phyloP scores from a whole-genome alignment of 1,140 invertebrate genomes.

The Caligus rogercresseyi region DNA sequence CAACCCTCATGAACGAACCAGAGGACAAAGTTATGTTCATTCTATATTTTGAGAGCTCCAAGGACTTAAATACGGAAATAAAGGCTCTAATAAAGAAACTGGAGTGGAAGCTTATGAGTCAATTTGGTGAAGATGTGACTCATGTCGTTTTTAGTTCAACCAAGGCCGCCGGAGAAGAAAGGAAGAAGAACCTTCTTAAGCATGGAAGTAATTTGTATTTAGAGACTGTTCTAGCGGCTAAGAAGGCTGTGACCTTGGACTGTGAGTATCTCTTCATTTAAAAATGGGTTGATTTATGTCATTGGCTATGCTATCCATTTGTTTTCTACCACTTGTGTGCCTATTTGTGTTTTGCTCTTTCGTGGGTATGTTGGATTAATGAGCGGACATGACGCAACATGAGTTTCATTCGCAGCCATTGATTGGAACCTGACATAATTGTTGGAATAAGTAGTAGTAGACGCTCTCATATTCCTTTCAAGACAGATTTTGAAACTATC shows the following conservation, averaged over 20 bases:
- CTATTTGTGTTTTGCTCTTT: no score
- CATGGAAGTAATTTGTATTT: not conserved
- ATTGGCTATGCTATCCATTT: not conserved
- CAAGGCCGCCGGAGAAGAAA: not conserved
- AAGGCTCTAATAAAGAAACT: not conserved
- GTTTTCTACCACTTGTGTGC: no score
- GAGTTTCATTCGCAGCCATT: no score
- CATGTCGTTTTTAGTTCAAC: slow-evolving; percentile 32
- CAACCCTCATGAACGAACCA: not conserved
- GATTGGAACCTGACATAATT: no score
- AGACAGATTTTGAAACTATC: no score
- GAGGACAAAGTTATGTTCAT: not conserved
- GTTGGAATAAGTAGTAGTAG: no score
- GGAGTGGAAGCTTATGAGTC: not conserved
- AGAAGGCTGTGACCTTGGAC: not conserved
- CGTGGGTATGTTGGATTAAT: no score
- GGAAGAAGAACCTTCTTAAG: no score
- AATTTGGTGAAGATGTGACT: slow-evolving; percentile 28
- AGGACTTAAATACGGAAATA: not conserved
- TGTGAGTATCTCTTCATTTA: no score
- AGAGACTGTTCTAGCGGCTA: not conserved
- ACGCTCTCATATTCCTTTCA: no score
- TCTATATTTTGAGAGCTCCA: not conserved
- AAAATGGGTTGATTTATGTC: not conserved
- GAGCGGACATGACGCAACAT: no score